These are phyloP conservation scores for Phragmatobia fuliginosa DNA, from an alignment of 2,888 invertebrate genomes.

Conservation along the genomic window DNA sequence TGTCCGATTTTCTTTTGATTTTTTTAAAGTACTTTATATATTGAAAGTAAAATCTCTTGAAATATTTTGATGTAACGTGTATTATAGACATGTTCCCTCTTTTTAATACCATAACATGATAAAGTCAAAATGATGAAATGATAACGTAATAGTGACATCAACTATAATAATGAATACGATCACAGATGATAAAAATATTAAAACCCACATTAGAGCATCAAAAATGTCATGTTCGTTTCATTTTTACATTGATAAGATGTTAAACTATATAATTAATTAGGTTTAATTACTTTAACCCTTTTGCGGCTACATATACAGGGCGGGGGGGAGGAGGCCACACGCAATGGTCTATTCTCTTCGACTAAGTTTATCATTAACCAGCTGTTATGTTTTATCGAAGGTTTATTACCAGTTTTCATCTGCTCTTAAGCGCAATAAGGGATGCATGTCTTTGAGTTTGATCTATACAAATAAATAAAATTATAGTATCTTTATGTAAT, in stretches of 20 bases:
- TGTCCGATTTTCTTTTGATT: too few species aligned
- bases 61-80: too few species aligned
- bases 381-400: neutral
- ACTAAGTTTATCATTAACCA: neutral
- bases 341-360: conserved; percentile 26
- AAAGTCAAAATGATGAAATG: conserved; percentile 11
- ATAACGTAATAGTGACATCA: conserved; percentile 29
- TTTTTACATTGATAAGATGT: conserved; percentile 66
- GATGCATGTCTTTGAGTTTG: too few species aligned
- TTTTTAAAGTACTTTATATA: too few species aligned
- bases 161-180: conserved; percentile 26
- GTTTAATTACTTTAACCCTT: conserved; percentile 78
- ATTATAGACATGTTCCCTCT: too few species aligned
- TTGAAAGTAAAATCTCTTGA: neutral
- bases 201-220: conserved; percentile 69
- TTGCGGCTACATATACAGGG: conserved; percentile 43
- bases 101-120: neutral
- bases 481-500: too few species aligned
- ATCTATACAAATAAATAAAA: too few species aligned
- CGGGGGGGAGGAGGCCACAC: conserved; percentile 49
- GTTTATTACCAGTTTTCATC: neutral
- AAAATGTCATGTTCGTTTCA: conserved; percentile 74
- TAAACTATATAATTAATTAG: conserved; percentile 70
- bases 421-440: too few species aligned
- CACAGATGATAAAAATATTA: conserved; percentile 54